Base-by-base conservation (phyloP, 2,113 vertebrate species). In the Paracanthobrama guichenoti region DNA sequence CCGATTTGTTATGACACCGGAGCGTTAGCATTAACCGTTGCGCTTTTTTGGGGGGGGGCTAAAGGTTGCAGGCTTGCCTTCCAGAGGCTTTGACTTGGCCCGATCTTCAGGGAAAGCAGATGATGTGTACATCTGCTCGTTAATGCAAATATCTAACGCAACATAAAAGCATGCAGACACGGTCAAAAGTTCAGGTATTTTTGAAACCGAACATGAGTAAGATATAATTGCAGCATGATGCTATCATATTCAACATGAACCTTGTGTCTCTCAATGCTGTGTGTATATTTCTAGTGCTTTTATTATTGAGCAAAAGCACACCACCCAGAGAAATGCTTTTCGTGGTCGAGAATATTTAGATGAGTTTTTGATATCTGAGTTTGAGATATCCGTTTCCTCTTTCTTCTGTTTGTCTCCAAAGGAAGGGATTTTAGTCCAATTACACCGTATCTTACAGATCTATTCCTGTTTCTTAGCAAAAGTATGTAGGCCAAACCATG, bases 401-500 rank as follows among this genome's bases (percentile, higher is more conserved):
- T 62, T 26, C 6, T 44, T 3, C 7, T 55, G 39, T 72, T 22
- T 44, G 60, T 26, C 35, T 78, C 31, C 31, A 44, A 78, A 55
- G 74, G 48, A 76, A 60, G 57, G n/a, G 20, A 60, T 24, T 78
- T 24, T 44, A n/a, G 55, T 13, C 18, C 55, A n/a, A 78, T 24
- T 16, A 78, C 9, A 24, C 57, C 39, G 44, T 44, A 62, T 79
- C 76, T n/a, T 4, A 12, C 28, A 60, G 55, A 78, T 60, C 76
- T 60, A 44, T 79, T 79, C 35, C 55, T 60, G 76, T 60, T 78
- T 60, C 22, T 24, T 26, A 13, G 5, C 53, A 75, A 75, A 50
- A 20, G 50, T 13, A 55, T 31, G 24, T 10, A 22, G 20, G 11
- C 24, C 14, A 11, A n/a, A 20, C 35, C 12, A 9, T 35, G 10